Evolutionary conservation across 2,113 vertebrate genomes (phyloP), one percentile per base, ranked within the genome.

Genomic region (Heliornis fulica): DNA sequence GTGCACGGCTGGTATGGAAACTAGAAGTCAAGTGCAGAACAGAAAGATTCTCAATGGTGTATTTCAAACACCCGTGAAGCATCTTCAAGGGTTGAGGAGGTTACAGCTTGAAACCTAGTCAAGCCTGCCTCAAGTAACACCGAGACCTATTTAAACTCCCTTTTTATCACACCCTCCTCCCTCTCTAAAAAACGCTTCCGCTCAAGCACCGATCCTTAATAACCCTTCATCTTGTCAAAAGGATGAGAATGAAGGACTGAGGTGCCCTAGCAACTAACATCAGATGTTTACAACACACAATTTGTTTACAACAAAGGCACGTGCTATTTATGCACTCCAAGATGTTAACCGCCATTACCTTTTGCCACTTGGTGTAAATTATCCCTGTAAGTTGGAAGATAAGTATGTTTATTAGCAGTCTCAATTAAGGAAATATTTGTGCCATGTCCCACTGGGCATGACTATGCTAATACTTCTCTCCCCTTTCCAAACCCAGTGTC

Each of bases 401-500:
- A 60, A 97, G 95, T 54, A 85, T 97, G 85, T 92, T 91, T 89
- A 89, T 97, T 94, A 95, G 80, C 75, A 59, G 65, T 81, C 83
- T 82, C 79, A 89, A 89, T 69, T 92, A 94, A 76, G 63, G 74
- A 92, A 90, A 70, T 76, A 79, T 75, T 96, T 91, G 88, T 88
- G 89, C 83, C 34, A 78, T 32, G 90, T 96, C 79, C 60, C 25
- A 83, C 89, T 65, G 88, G 95, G 87, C 56, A 79, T 51, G 93
- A 61, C 96, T 96, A 93, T 82, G 91, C 87, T 94, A 86, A 90
- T 75, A 57, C 69, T 82, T 57, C 65, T 83, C 50, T 87, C 87
- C 72, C 81, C 91, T 91, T 80, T 90, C 82, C 77, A 80, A 94
- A 93, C 91, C 77, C 69, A 68, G 43, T 60, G 31, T 78, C 74